phyloP scores from a whole-genome alignment of 1,140 invertebrate species.

The Drusus annulatus region DNA sequence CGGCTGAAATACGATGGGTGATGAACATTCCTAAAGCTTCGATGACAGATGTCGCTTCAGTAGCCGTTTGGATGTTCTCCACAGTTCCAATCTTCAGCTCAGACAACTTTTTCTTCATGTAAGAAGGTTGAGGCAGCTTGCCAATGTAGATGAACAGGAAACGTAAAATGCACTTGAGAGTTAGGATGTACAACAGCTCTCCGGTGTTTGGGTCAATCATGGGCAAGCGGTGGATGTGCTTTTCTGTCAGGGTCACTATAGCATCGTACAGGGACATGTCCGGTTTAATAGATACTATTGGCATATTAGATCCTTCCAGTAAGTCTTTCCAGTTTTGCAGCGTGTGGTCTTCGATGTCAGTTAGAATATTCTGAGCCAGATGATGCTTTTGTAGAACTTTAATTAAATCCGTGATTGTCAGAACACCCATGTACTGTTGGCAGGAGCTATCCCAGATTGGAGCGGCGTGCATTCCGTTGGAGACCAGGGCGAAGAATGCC shows the following conservation, averaged over 20 bases:
- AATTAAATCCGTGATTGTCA: constrained; percentile 99
- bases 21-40: constrained; percentile 97
- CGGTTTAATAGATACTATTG: constrained; percentile 88
- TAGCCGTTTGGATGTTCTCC: constrained; percentile 95
- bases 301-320: constrained; percentile 84
- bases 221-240: constrained; percentile 96
- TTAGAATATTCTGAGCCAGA: constrained; percentile 89
- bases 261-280: constrained; percentile 94
- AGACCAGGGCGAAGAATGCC: constrained; percentile 98
- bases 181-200: constrained; percentile 98
- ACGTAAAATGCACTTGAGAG: constrained; percentile 97
- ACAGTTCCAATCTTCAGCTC: constrained; percentile 96
- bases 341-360: constrained; percentile 98
- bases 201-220: constrained; percentile 97
- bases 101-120: constrained; percentile 88
- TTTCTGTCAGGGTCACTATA: constrained; percentile 91
- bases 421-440: constrained; percentile 96
- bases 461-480: constrained; percentile 98
- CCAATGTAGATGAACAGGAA: constrained; percentile 99
- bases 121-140: constrained; percentile 94
- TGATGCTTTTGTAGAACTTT: constrained; percentile 98
- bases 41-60: constrained; percentile 93
- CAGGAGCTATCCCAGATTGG: constrained; percentile 95
- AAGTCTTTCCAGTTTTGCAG: constrained; percentile 94
- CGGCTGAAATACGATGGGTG: constrained; percentile 93